Evolutionary conservation across 37 sponge, comb jelly and placozoan genomes (phyloP).

Genomic region (Geodia barretti): DNA sequence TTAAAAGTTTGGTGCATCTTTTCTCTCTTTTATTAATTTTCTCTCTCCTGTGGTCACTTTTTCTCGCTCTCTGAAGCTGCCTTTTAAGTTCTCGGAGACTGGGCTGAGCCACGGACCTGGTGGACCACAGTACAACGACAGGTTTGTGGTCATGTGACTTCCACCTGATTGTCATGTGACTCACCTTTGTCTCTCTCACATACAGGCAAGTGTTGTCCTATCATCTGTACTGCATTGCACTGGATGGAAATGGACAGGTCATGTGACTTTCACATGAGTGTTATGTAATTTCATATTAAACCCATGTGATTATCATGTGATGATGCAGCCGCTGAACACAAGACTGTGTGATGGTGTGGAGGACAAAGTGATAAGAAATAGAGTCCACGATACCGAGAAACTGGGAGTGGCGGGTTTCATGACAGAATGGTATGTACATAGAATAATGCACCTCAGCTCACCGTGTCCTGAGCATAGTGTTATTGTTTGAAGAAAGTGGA

Average conservation of each 20-base stretch:
- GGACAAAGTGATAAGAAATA: slow-evolving; percentile 36
- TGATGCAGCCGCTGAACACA: slow-evolving; percentile 43
- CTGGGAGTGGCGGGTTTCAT: slow-evolving; percentile 73
- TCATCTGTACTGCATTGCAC: slow-evolving; percentile 69
- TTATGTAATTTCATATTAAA: not conserved
- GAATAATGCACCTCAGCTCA: too few relatives aligned
- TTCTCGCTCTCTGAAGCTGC: slow-evolving; percentile 26
- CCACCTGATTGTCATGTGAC: not conserved
- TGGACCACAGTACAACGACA: slow-evolving; percentile 71
- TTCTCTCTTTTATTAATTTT: too few relatives aligned
- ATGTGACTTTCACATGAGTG: not conserved
- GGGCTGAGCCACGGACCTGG: slow-evolving; percentile 83
- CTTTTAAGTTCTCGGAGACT: slow-evolving; percentile 48
- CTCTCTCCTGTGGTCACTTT: too few relatives aligned
- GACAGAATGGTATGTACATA: slow-evolving; percentile 85
- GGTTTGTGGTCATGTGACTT: slow-evolving; percentile 25
- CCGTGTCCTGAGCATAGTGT: too few relatives aligned
- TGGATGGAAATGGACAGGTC: slow-evolving; percentile 65
- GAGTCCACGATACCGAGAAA: slow-evolving; percentile 57
- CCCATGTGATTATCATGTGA: not conserved
- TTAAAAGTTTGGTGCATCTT: too few relatives aligned
- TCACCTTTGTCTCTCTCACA: not conserved
- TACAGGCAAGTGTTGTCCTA: slow-evolving; percentile 69
- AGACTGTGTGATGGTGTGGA: slow-evolving; percentile 51
- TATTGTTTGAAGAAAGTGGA: too few relatives aligned